A percentile compares a stretch with the other conserved stretches of the same genome.
Conservation (phyloP, 2,888 invertebrate species). For the Xestia c-nigrum region DNA sequence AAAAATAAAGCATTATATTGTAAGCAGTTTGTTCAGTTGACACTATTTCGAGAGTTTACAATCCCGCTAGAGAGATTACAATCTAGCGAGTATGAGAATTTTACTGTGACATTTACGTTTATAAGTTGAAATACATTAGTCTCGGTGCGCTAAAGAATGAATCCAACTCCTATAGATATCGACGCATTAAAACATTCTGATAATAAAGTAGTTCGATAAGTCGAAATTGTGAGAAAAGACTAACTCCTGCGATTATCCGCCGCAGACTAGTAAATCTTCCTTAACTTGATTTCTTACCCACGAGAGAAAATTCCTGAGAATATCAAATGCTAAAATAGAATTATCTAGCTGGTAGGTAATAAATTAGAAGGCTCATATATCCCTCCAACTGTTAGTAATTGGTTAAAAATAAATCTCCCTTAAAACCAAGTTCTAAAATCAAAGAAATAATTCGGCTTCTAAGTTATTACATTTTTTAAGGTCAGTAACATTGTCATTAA, state of each 20-base stretch:
- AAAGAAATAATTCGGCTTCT: background rate
- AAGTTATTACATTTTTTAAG: background rate
- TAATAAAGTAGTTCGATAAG: conserved; percentile 40
- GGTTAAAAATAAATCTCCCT: background rate
- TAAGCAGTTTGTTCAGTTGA: too few species aligned
- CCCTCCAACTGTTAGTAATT: background rate
- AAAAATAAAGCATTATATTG: too few species aligned
- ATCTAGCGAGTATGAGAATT: too few species aligned
- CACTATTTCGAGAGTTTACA: too few species aligned
- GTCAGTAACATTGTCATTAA: background rate
- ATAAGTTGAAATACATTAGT: too few species aligned
- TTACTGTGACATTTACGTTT: too few species aligned
- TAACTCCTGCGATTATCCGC: conserved; percentile 15
- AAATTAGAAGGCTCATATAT: conserved; percentile 2
- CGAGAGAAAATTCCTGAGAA: conserved; percentile 34
- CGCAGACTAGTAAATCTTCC: conserved; percentile 19
- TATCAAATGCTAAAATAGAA: conserved; percentile 31
- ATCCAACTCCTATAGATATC: background rate
- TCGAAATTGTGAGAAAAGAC: conserved; percentile 34
- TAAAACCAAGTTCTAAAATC: background rate
- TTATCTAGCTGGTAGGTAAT: conserved; percentile 4
- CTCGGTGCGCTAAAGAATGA: background rate
- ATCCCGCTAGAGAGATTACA: too few species aligned
- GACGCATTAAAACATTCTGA: conserved; percentile 10
- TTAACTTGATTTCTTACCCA: conserved; percentile 29